These are phyloP conservation scores for Tachysurus fulvidraco DNA, from an alignment of 2,113 vertebrate species.

Conservation along the genomic window DNA sequence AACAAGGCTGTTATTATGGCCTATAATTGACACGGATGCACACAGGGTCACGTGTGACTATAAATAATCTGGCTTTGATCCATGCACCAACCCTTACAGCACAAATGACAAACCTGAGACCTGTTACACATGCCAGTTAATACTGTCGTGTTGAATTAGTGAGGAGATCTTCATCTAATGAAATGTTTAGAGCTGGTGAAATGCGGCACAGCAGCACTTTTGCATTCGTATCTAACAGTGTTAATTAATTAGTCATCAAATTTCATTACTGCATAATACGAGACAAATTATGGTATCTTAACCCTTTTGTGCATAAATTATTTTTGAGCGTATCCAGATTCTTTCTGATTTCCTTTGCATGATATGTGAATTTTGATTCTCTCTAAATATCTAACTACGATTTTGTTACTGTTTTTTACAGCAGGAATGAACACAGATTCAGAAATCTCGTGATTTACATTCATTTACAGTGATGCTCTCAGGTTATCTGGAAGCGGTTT, in stretches of 20 bases:
- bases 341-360: neutral
- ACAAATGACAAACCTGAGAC: constrained; percentile 23
- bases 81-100: neutral
- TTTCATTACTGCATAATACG: neutral
- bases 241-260: constrained; percentile 2
- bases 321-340: neutral
- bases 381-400: neutral
- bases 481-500: too few species aligned
- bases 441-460: too few species aligned
- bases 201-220: neutral
- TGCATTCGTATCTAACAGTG: neutral
- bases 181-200: neutral
- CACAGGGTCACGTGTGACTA: neutral
- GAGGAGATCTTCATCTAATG: constrained; percentile 2
- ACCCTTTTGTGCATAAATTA: neutral
- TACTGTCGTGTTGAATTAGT: constrained; percentile 19
- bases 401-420: neutral
- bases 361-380: neutral
- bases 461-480: too few species aligned
- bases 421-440: neutral
- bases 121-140: constrained; percentile 13
- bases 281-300: neutral
- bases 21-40: neutral
- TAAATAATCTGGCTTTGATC: constrained; percentile 21
- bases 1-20: neutral